Conservation (phyloP, 64 coral and sea anemone species). For the Montipora capricornis region DNA sequence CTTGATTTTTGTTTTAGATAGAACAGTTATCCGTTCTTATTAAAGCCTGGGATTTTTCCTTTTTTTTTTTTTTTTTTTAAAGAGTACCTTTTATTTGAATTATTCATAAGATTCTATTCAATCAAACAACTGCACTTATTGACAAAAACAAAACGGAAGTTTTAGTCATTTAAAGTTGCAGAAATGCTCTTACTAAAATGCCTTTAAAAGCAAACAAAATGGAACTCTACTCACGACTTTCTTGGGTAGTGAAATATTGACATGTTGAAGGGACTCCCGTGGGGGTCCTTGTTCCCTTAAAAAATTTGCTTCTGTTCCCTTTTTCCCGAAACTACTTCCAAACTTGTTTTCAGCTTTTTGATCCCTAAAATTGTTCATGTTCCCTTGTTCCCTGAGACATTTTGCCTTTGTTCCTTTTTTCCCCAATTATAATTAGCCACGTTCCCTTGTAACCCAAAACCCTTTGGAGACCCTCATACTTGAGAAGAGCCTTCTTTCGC, state of each 20-base stretch:
- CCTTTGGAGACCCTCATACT: background rate
- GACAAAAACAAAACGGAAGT: background rate
- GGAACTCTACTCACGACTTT: background rate
- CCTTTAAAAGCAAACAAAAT: conserved; percentile 5
- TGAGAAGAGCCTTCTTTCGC: background rate
- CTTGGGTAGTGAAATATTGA: too few species aligned
- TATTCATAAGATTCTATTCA: background rate
- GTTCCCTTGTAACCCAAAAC: background rate
- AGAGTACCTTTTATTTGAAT: background rate
- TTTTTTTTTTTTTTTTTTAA: background rate
- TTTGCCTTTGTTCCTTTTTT: too few species aligned
- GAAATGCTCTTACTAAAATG: background rate
- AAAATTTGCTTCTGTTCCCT: too few species aligned
- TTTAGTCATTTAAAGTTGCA: background rate
- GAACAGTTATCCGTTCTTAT: too few species aligned
- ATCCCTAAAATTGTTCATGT: too few species aligned
- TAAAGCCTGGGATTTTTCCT: too few species aligned
- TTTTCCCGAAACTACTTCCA: too few species aligned
- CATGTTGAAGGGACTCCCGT: too few species aligned
- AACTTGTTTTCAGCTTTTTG: too few species aligned
- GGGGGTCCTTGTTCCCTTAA: too few species aligned
- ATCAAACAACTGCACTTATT: background rate
- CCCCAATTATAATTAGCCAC: background rate
- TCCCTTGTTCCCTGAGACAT: too few species aligned
- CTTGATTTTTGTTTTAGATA: too few species aligned